A percentile compares a stretch with the other conserved stretches of the same genome.
These are phyloP conservation scores for Acrossocheilus fasciatus DNA, from an alignment of 2,797 vertebrate species.

Conservation along the genomic window DNA sequence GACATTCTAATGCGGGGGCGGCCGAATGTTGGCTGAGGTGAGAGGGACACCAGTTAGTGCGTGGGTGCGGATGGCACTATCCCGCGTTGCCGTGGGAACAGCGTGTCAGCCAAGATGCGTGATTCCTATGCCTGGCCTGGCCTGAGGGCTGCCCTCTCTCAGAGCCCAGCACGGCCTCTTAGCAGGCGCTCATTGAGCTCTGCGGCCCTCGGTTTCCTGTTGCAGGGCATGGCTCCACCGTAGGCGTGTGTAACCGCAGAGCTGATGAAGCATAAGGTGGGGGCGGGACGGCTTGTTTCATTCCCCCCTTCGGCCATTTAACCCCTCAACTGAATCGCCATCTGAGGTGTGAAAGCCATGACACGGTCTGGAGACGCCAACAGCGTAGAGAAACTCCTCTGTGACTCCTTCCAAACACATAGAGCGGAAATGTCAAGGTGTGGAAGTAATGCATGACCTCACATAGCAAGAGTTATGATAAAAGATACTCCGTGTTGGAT, in stretches of 20 bases:
- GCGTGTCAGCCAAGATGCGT: constrained; percentile 45
- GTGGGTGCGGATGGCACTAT: constrained; percentile 51
- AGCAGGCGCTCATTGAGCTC: constrained; percentile 7
- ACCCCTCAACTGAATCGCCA: constrained; percentile 29
- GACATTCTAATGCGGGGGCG: constrained; percentile 43
- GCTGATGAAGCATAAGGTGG: constrained; percentile 27
- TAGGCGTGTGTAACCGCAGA: constrained; percentile 42
- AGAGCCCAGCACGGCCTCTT: constrained; percentile 31
- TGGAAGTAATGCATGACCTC: not conserved
- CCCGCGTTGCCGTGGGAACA: constrained; percentile 55
- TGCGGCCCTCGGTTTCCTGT: constrained; percentile 40
- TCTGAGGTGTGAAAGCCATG: constrained; percentile 41
- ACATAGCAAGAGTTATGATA: not conserved
- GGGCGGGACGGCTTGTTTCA: constrained; percentile 37
- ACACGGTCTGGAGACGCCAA: constrained; percentile 22
- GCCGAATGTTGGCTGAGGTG: constrained; percentile 41
- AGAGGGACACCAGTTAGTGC: constrained; percentile 47
- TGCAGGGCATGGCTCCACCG: constrained; percentile 9
- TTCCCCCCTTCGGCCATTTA: constrained; percentile 1
- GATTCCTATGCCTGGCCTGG: constrained; percentile 50
- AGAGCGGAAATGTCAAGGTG: not conserved
- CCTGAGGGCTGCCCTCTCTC: constrained; percentile 48
- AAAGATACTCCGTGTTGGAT: not conserved
- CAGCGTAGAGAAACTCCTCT: not conserved
- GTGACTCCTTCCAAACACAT: not conserved